Evolutionary conservation across 2,797 vertebrate genomes (phyloP).

Genomic region (Xenops minutus): DNA sequence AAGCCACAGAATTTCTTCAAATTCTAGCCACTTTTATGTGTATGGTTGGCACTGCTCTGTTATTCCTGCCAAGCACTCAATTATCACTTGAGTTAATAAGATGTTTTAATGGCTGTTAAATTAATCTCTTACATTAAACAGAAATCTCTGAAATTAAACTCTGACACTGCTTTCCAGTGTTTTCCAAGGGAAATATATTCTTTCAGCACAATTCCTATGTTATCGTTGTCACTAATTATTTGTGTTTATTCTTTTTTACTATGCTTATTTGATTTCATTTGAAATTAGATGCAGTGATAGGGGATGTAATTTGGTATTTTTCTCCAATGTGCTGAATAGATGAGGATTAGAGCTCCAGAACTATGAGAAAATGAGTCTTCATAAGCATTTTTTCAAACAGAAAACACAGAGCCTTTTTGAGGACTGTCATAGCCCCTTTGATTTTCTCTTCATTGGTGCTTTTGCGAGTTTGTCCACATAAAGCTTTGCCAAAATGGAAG

Average conservation of each 20-base stretch:
- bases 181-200: slow-evolving; percentile 7
- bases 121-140: slow-evolving; percentile 50
- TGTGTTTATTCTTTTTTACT: slow-evolving; percentile 38
- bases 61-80: slow-evolving; percentile 57
- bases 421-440: not conserved
- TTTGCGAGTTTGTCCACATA: not conserved
- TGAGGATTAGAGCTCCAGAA: slow-evolving; percentile 22
- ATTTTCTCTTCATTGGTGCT: slow-evolving; percentile 11
- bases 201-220: slow-evolving; percentile 14
- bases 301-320: slow-evolving; percentile 29
- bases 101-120: slow-evolving; percentile 62
- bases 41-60: not conserved
- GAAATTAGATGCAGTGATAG: slow-evolving; percentile 29
- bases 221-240: slow-evolving; percentile 10
- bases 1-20: not conserved
- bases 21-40: not conserved
- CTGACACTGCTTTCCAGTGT: slow-evolving; percentile 27
- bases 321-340: slow-evolving; percentile 12
- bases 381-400: slow-evolving; percentile 39
- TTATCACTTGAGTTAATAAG: slow-evolving; percentile 67
- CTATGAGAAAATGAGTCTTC: slow-evolving; percentile 34
- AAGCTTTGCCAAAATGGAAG: not conserved
- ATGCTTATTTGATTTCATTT: not conserved
- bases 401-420: slow-evolving; percentile 36
- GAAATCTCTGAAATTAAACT: slow-evolving; percentile 31